Evolutionary conservation across 2,888 invertebrate species (phyloP), one percentile per base, ranked within the genome.

Genomic region (Torymus tubicola): DNA sequence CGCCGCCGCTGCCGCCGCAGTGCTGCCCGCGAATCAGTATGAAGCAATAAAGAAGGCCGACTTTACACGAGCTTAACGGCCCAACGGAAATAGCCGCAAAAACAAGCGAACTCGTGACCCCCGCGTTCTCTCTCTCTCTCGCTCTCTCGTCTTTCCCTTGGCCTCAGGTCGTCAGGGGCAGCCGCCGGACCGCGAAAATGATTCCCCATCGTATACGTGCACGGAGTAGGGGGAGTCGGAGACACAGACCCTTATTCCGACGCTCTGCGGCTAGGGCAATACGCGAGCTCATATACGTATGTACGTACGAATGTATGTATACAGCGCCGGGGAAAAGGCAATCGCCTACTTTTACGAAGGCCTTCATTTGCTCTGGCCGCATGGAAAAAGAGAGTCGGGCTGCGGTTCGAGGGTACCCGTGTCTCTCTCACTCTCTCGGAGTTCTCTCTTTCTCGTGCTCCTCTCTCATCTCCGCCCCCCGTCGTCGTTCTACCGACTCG

Each of bases 121-220:
- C 42, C 42, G 8, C 61, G 16, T 16, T 18, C 60, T 16, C 65
- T 42, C 55, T 13, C 71, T n/a, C 14, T 0, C 21, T 21, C 16
- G 18, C 18, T 10, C 31, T 16, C 58, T n/a, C 18, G 13, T 5
- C 21, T 18, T 24, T 31, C 16, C 55, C 53, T 53, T 42, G 8
- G 42, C 42, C 42, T 42, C 42, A 42, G 42, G 42, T 63, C 61
- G 74, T 64, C 69, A 31, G 61, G 74, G 74, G 71, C 63, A 63
- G 67, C 53, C 76, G 77, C 18, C 68, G 82, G 73, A 80, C 82
- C 82, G 77, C 82, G 80, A 80, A 82, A 82, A 82, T 80, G 63
- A 82, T 78, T 77, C 76, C 82, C 73, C 76, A 77, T 80, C 60
- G 80, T 57, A 55, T 58, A 63, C 21, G 60, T 21, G 13, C 42